These are phyloP conservation scores for Lasioglossum morio DNA, from an alignment of 2,888 invertebrate genomes.

Conservation along the genomic window DNA sequence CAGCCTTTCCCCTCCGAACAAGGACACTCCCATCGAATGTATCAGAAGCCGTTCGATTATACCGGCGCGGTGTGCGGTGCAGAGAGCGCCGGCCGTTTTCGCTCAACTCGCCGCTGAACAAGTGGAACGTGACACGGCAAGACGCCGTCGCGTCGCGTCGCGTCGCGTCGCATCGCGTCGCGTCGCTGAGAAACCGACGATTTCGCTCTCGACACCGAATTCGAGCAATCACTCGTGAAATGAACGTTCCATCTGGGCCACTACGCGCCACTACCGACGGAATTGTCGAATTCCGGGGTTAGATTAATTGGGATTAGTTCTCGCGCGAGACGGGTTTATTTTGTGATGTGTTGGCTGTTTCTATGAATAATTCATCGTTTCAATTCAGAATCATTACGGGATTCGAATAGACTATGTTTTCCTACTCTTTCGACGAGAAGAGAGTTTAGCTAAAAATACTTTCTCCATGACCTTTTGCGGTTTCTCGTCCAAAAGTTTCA, in stretches of 20 bases:
- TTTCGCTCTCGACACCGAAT: constrained; percentile 1
- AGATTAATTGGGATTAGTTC: constrained; percentile 11
- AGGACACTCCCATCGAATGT: neutral
- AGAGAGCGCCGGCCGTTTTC: constrained; percentile 3
- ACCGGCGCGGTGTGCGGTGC: neutral
- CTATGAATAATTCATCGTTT: neutral
- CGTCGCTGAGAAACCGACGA: constrained; percentile 2
- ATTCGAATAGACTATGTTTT: neutral
- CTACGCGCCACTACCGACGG: neutral
- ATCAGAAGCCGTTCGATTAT: constrained; percentile 21
- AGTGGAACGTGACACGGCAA: constrained; percentile 7
- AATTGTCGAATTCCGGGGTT: constrained; percentile 15
- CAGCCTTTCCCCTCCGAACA: constrained; percentile 25
- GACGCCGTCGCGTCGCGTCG: neutral
- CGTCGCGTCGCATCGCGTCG: neutral
- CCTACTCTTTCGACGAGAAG: neutral
- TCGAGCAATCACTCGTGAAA: constrained; percentile 6
- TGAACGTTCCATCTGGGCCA: neutral
- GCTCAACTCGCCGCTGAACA: constrained; percentile 13
- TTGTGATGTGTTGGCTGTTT: neutral
- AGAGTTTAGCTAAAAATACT: neutral
- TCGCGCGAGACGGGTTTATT: neutral
- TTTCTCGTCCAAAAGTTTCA: neutral
- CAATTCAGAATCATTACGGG: neutral
- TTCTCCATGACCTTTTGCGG: too few species aligned